These are phyloP conservation scores for Eilema depressum DNA, from an alignment of 2,888 invertebrate species.

Conservation along the genomic window DNA sequence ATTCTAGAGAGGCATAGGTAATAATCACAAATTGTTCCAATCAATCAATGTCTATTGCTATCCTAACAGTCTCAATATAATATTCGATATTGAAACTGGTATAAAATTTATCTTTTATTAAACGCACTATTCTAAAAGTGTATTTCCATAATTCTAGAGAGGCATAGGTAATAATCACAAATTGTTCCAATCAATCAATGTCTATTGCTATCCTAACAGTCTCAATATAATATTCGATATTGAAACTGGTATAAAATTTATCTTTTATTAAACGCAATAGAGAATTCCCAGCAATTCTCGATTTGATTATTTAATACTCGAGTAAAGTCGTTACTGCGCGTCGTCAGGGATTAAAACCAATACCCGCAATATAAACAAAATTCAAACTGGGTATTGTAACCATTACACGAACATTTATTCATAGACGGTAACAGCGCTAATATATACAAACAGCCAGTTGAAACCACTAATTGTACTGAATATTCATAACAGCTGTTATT, in stretches of 20 bases:
- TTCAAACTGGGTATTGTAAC: background rate
- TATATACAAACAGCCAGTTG: background rate
- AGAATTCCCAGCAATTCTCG: background rate
- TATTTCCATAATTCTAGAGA: no score
- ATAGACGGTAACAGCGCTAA: background rate
- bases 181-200: background rate
- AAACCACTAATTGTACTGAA: conserved; percentile 7
- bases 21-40: background rate
- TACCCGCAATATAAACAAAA: conserved; percentile 1
- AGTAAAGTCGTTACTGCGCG: background rate
- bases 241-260: background rate
- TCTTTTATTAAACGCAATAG: background rate
- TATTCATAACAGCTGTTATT: conserved; percentile 20
- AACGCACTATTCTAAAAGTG: no score
- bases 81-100: background rate
- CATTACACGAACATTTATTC: background rate
- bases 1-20: no score
- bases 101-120: background rate
- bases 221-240: background rate
- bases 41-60: background rate
- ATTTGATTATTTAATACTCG: background rate
- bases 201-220: background rate
- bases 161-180: background rate
- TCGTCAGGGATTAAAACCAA: background rate
- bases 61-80: background rate